A percentile compares a stretch with the other conserved stretches of the same genome.
Evolutionary conservation across 2,113 vertebrate genomes (phyloP).

Genomic region (Pelecanoides urinatrix): DNA sequence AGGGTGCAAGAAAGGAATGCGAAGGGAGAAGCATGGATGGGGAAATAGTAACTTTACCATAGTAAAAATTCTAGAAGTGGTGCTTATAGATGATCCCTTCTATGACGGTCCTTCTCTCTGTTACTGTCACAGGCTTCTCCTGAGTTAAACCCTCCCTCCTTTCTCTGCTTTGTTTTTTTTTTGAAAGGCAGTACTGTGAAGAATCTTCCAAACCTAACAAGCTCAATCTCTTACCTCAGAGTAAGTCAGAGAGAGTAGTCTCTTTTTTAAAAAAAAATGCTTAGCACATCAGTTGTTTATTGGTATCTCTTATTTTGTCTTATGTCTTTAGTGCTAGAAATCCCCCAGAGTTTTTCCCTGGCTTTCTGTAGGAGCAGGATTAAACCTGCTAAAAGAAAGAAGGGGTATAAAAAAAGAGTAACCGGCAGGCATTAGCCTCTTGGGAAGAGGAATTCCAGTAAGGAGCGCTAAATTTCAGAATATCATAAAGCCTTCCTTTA

Average conservation of each 20-base stretch:
- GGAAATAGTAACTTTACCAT: not conserved
- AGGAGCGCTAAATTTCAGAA: not conserved
- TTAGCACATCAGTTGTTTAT: not conserved
- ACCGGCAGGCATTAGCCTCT: not conserved
- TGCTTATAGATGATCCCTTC: not conserved
- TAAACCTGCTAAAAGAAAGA: not conserved
- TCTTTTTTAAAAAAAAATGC: not conserved
- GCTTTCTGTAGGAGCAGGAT: not conserved
- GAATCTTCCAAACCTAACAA: not conserved
- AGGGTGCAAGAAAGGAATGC: not conserved
- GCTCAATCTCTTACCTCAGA: not conserved
- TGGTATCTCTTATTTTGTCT: not conserved
- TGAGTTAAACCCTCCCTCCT: too few relatives aligned
- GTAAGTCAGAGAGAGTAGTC: not conserved
- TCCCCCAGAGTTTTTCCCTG: not conserved
- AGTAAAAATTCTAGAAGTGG: not conserved
- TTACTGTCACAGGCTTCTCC: not conserved
- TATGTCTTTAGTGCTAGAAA: not conserved
- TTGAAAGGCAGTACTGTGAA: not conserved
- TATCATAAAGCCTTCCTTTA: not conserved
- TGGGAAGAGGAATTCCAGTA: not conserved
- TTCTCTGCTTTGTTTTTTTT: not conserved
- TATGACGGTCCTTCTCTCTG: not conserved
- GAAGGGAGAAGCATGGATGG: not conserved
- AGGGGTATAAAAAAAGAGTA: not conserved